phyloP scores from a whole-genome alignment of 1,140 invertebrate species.

The Drosophila ambigua region DNA sequence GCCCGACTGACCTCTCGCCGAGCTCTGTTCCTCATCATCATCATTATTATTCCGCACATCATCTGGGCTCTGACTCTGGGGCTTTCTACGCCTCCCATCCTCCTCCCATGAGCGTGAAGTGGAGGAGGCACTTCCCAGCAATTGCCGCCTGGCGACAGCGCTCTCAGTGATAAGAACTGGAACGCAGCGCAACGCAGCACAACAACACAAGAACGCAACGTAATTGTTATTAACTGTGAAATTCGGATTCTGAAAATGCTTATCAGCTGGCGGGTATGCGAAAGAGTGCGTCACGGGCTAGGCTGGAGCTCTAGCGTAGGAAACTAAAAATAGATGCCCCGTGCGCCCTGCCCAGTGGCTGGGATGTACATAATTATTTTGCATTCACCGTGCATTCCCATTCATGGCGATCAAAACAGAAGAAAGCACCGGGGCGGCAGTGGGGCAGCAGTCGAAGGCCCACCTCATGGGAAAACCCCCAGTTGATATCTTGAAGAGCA shows the following conservation, averaged over 20 bases:
- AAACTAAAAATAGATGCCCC: slow-evolving; percentile 70
- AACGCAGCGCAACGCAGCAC: slow-evolving; percentile 12
- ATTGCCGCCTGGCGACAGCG: slow-evolving; percentile 42
- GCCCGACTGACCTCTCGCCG: slow-evolving; percentile 41
- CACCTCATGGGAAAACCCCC: slow-evolving; percentile 4
- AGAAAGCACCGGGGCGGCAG: background rate
- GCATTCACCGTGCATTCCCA: slow-evolving; percentile 50
- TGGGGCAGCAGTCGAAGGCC: background rate
- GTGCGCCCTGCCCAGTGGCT: slow-evolving; percentile 42
- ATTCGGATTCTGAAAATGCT: slow-evolving; percentile 36
- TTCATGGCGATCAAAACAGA: slow-evolving; percentile 46
- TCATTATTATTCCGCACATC: slow-evolving; percentile 41
- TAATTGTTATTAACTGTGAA: slow-evolving; percentile 73
- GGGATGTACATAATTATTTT: slow-evolving; percentile 51
- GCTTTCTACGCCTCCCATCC: background rate
- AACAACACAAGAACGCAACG: slow-evolving; percentile 12
- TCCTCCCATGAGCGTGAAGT: background rate
- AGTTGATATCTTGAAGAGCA: slow-evolving; percentile 20
- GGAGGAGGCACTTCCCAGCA: background rate
- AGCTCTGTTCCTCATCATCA: background rate
- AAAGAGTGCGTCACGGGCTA: slow-evolving; percentile 53
- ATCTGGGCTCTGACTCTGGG: slow-evolving; percentile 7
- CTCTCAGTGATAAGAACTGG: slow-evolving; percentile 49
- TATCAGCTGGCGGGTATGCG: slow-evolving; percentile 37
- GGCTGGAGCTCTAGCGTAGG: slow-evolving; percentile 1